Evolutionary conservation across 2,888 invertebrate species (phyloP).

Genomic region (Onchidella celtica): DNA sequence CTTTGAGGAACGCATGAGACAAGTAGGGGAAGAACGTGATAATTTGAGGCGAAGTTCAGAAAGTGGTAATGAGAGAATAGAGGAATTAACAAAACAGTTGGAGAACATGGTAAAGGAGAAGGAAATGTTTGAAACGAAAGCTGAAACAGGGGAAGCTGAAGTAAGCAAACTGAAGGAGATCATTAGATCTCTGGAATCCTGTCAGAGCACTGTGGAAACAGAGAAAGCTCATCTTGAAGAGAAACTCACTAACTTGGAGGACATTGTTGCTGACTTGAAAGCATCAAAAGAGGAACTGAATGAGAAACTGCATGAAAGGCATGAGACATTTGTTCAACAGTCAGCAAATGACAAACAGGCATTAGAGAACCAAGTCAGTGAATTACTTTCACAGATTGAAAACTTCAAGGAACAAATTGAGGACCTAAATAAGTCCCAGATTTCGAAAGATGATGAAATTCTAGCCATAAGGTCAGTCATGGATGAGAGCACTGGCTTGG

Average conservation of each 20-base stretch:
- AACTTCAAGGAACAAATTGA: constrained; percentile 48
- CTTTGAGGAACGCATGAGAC: constrained; percentile 41
- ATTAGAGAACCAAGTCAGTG: constrained; percentile 50
- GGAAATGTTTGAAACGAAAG: constrained; percentile 16
- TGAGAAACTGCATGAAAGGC: constrained; percentile 57
- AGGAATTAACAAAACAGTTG: constrained; percentile 33
- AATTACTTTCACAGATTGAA: constrained; percentile 28
- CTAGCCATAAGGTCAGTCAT: constrained; percentile 57
- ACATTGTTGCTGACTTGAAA: constrained; percentile 56
- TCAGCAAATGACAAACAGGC: constrained; percentile 55
- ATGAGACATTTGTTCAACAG: constrained; percentile 55
- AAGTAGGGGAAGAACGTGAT: constrained; percentile 38
- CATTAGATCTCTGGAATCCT: constrained; percentile 46
- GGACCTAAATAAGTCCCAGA: constrained; percentile 43
- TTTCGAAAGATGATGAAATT: constrained; percentile 61
- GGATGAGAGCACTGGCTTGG: constrained; percentile 52
- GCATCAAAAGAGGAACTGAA: constrained; percentile 59
- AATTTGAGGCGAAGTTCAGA: constrained; percentile 19
- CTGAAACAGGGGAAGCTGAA: not conserved
- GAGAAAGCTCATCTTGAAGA: constrained; percentile 62
- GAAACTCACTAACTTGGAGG: constrained; percentile 60
- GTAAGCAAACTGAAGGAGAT: constrained; percentile 28
- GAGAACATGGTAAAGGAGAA: constrained; percentile 3
- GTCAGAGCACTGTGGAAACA: constrained; percentile 55
- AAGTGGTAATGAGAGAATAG: constrained; percentile 12